A percentile compares a stretch with the other conserved stretches of the same genome.
These are phyloP conservation scores for Malurus alboscapulatus DNA, from an alignment of 2,113 vertebrate genomes.

Conservation along the genomic window DNA sequence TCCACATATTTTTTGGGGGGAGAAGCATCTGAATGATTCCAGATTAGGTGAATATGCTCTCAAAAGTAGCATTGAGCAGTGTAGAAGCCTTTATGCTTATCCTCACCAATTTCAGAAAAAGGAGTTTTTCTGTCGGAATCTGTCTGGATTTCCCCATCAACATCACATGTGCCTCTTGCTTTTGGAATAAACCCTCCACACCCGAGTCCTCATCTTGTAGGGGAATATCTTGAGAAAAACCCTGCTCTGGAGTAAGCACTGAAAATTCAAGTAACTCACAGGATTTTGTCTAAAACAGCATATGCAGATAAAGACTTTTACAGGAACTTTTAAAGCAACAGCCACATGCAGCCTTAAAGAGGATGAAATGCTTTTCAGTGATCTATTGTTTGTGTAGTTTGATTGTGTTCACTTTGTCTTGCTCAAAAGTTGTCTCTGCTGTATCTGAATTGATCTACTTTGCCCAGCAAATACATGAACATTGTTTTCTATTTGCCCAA, in stretches of 20 bases:
- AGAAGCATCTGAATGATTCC: not conserved
- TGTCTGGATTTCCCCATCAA: not conserved
- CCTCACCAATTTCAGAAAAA: not conserved
- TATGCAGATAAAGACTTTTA: not conserved
- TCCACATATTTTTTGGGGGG: not conserved
- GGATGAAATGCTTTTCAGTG: not conserved
- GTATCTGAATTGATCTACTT: not conserved
- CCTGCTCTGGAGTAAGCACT: not conserved
- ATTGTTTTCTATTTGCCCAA: not conserved
- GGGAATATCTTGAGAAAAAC: not conserved
- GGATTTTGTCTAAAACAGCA: not conserved
- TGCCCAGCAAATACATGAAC: not conserved
- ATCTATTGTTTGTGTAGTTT: not conserved
- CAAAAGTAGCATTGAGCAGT: not conserved
- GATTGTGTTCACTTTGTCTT: not conserved
- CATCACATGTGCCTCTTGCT: not conserved
- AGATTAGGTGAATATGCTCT: not conserved
- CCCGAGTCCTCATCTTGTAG: not conserved
- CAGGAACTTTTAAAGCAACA: not conserved
- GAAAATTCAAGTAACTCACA: not conserved
- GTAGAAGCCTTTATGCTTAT: not conserved
- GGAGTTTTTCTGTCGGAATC: not conserved
- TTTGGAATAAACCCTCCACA: not conserved
- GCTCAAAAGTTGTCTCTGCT: not conserved
- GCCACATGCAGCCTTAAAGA: not conserved